Percentiles rank a stretch among this genome's conserved stretches.
Evolutionary conservation across 2,797 vertebrate genomes (phyloP).

Genomic region (Rousettus madagascariensis): DNA sequence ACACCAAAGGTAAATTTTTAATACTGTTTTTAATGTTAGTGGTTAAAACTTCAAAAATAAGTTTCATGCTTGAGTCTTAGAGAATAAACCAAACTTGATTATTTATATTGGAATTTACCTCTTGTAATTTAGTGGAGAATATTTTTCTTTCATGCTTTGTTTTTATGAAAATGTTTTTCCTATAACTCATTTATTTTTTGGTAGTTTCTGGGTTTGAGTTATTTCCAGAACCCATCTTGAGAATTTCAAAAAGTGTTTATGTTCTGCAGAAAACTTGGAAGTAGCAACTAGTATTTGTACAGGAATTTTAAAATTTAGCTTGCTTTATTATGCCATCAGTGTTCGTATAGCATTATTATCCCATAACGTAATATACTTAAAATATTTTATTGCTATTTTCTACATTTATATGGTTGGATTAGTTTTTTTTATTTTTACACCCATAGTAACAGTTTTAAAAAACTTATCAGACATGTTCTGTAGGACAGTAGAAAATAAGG

Average conservation of each 20-base stretch:
- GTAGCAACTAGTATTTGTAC: conserved; percentile 4
- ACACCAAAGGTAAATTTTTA: background rate
- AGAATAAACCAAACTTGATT: background rate
- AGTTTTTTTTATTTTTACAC: background rate
- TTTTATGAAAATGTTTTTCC: conserved; percentile 5
- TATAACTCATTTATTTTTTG: conserved; percentile 1
- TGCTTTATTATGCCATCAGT: background rate
- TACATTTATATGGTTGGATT: background rate
- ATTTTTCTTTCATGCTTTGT: background rate
- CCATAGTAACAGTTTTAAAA: background rate
- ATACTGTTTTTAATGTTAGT: background rate
- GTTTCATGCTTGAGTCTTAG: background rate
- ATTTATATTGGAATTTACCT: conserved; percentile 13
- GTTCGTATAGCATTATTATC: conserved; percentile 26
- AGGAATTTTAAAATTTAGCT: background rate
- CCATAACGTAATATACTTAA: background rate
- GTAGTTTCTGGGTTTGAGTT: background rate
- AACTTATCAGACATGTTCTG: background rate
- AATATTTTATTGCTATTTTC: background rate
- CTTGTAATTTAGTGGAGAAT: background rate
- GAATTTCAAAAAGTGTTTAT: conserved; percentile 26
- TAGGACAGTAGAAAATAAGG: conserved; percentile 1
- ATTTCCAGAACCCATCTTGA: conserved; percentile 15
- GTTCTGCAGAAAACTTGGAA: background rate
- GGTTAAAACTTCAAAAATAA: background rate